Percentiles rank a stretch among this genome's conserved stretches.
Conservation (phyloP, 2,113 vertebrate species). For the Parus major region DNA sequence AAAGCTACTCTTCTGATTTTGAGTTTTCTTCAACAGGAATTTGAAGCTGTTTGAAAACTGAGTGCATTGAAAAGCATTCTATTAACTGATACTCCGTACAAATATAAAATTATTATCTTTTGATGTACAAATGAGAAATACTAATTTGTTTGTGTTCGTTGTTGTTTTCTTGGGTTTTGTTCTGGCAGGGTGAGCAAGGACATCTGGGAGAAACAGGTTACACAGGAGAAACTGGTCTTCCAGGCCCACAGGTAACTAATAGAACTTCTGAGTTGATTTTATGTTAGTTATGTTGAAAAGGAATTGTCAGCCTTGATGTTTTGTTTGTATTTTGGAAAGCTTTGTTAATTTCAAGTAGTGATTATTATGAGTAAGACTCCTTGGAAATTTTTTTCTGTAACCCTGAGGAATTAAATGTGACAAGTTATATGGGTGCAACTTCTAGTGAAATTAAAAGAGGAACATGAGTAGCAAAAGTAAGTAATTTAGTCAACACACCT, state of each 20-base stretch:
- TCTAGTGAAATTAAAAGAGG: background rate
- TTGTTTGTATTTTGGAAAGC: background rate
- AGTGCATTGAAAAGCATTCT: background rate
- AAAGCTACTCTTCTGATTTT: background rate
- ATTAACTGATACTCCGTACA: background rate
- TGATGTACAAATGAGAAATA: background rate
- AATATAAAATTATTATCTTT: background rate
- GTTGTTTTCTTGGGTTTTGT: background rate
- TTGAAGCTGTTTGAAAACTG: background rate
- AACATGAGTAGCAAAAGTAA: background rate
- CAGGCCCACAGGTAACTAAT: conserved; percentile 60
- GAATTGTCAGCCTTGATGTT: background rate
- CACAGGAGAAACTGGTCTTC: conserved; percentile 54
- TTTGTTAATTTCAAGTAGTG: background rate
- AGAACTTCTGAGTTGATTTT: background rate
- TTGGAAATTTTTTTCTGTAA: background rate
- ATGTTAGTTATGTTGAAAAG: background rate
- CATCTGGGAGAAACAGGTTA: conserved; percentile 39
- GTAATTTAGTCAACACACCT: background rate
- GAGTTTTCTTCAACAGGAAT: background rate
- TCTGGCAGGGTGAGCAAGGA: conserved; percentile 62
- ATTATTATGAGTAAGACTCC: background rate
- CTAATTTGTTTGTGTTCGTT: background rate
- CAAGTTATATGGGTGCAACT: background rate
- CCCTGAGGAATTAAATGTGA: background rate